Base-by-base conservation (phyloP, 2,797 vertebrate genomes). In the Periparus ater region DNA sequence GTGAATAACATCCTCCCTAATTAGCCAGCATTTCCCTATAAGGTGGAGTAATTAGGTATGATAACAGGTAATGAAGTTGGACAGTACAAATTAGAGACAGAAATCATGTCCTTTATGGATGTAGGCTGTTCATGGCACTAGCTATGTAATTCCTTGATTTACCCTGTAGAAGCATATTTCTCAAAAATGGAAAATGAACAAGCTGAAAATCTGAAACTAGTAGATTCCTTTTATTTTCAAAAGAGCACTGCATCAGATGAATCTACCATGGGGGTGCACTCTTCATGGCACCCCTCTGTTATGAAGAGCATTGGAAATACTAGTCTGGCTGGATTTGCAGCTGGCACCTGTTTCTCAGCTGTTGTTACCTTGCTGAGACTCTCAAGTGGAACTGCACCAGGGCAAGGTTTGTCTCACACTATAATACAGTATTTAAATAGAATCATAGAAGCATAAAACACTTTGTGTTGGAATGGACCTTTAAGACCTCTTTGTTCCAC, bases 1-100 rank as follows among this genome's bases (percentile, higher is more conserved):
- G 95, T 93, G 95, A 97, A 96, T 97, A 97, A 96, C 96, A 96
- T 97, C 91, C 90, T 95, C 95, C 94, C 96, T 98, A 97, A 98
- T 98, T 97, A 97, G 95, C 66, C 87, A 32, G 91, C 83, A 45
- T 95, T 96, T 96, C 95, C 88, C 96, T 93, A 94, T 95, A 95
- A 98, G 96, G 97, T 96, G 79, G 93, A 95, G 95, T 98, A 97
- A 97, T 97, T 97, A 97, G 89, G 93, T 93, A 86, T 93, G 89
- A 95, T 96, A 91, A 57, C 65, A 97, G 91, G 96, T 96, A 97
- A 97, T 97, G 95, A 96, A 96, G 96, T 94, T 95, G 96, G 97
- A 96, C 94, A 97, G 94, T 95, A 83, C 89, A 93, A 96, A 97
- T 97, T 97, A 96, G 95, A 97, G 97, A 86, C 80, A 91, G 94